Conservation (phyloP, 2,888 invertebrate genomes). For the Peribatodes rhomboidaria region DNA sequence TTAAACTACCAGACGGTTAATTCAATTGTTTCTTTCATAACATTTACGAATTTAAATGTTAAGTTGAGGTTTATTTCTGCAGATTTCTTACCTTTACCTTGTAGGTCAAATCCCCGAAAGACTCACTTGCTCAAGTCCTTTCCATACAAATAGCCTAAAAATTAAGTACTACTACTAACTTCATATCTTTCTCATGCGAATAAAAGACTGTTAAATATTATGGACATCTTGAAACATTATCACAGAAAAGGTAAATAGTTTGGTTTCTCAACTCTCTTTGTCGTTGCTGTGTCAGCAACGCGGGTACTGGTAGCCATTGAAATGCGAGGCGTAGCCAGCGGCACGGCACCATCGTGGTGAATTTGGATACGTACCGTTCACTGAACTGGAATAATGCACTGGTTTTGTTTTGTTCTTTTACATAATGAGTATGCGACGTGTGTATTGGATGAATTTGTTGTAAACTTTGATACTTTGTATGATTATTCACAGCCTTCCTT, state of each 20-base stretch:
- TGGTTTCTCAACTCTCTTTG: neutral
- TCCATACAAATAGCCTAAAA: too few species aligned
- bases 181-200: too few species aligned
- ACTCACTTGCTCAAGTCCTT: too few species aligned
- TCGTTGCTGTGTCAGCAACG: neutral
- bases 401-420: constrained; percentile 35
- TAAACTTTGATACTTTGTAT: neutral
- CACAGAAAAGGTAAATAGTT: neutral
- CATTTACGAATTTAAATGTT: too few species aligned
- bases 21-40: too few species aligned
- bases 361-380: constrained; percentile 47
- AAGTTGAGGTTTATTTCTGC: too few species aligned
- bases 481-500: too few species aligned
- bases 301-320: constrained; percentile 26
- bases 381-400: constrained; percentile 45
- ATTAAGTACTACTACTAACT: too few species aligned
- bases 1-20: neutral
- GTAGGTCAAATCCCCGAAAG: too few species aligned
- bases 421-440: constrained; percentile 13
- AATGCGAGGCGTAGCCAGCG: constrained; percentile 38
- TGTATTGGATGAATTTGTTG: neutral
- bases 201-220: too few species aligned
- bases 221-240: neutral
- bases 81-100: too few species aligned
- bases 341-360: constrained; percentile 34